Percentiles rank a stretch among this genome's conserved stretches.
phyloP scores from a whole-genome alignment of 2,888 invertebrate species.

The Polietes domitor region DNA sequence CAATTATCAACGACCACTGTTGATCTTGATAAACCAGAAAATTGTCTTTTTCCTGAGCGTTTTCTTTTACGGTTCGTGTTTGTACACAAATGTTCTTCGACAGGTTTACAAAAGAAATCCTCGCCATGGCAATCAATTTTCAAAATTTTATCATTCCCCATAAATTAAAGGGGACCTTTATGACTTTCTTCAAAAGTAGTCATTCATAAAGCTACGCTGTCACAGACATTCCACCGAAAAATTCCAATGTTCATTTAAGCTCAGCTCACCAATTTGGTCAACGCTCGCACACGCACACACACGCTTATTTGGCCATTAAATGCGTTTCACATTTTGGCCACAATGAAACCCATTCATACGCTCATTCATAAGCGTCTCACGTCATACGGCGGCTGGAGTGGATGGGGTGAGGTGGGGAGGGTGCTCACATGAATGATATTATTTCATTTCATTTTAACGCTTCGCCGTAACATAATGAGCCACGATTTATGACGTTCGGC shows the following conservation, averaged over 20 bases:
- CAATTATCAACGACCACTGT: constrained; percentile 18
- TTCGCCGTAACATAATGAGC: background rate
- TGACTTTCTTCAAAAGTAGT: no score
- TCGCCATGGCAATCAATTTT: background rate
- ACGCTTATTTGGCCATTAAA: constrained; percentile 16
- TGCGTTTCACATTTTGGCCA: constrained; percentile 7
- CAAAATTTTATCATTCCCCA: background rate
- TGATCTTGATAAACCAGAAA: constrained; percentile 64
- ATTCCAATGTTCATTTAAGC: background rate
- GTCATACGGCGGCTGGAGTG: no score
- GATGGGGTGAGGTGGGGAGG: no score
- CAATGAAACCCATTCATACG: constrained; percentile 6
- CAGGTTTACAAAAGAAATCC: background rate
- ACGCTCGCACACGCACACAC: background rate
- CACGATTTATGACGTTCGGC: background rate
- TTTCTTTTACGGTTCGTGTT: background rate
- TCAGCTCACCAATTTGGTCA: background rate
- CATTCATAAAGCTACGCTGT: no score
- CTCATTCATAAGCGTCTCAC: background rate
- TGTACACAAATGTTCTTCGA: background rate
- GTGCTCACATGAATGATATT: constrained; percentile 13
- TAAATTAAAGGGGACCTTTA: background rate
- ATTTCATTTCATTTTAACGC: background rate
- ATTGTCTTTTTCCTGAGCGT: constrained; percentile 32
- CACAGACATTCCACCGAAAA: background rate